Evolutionary conservation across 2,113 vertebrate species (phyloP).

Genomic region (Scomber scombrus): DNA sequence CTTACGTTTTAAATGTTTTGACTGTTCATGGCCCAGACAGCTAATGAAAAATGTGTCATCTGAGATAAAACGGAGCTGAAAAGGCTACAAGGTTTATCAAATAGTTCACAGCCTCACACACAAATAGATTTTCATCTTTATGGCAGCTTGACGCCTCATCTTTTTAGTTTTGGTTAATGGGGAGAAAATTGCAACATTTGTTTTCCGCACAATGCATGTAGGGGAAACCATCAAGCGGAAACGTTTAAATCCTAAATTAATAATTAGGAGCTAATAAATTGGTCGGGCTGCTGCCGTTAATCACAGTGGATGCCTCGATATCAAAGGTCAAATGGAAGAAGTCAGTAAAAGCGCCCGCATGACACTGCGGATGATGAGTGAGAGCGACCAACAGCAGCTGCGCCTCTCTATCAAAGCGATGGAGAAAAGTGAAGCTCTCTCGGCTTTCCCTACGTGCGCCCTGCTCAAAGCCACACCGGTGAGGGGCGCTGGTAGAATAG

Average conservation of each 20-base stretch:
- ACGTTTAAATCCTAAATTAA: constrained; percentile 9
- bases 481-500: neutral
- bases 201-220: neutral
- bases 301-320: neutral
- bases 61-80: neutral
- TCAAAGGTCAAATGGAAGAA: constrained; percentile 56
- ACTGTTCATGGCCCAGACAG: neutral
- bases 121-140: neutral
- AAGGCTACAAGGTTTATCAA: neutral
- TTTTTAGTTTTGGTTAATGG: neutral
- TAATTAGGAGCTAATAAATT: constrained; percentile 22
- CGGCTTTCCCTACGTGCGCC: neutral
- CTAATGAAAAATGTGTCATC: neutral
- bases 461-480: neutral
- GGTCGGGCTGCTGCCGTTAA: neutral
- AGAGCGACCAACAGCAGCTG: constrained; percentile 79
- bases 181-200: neutral
- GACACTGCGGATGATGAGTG: constrained; percentile 5
- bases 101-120: neutral
- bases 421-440: constrained; percentile 27
- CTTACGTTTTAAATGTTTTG: too few relatives aligned
- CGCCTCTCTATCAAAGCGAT: constrained; percentile 66
- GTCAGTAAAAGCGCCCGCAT: constrained; percentile 36
- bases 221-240: neutral
- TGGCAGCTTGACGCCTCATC: neutral